These are phyloP conservation scores for Daboia siamensis DNA, from an alignment of 2,113 vertebrate genomes.

Conservation along the genomic window DNA sequence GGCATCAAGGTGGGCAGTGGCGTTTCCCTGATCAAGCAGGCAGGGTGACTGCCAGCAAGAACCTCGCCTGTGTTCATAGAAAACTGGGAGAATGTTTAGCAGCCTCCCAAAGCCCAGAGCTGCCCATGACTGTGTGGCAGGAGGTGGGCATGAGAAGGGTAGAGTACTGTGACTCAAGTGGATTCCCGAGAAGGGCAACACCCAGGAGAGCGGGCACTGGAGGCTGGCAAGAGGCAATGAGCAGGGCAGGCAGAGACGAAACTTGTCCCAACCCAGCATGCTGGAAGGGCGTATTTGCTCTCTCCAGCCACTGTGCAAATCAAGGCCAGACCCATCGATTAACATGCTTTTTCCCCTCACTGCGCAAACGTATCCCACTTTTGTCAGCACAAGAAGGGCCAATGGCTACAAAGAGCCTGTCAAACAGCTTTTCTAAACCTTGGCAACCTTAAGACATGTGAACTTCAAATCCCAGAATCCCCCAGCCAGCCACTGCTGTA, in stretches of 20 bases:
- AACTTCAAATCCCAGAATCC: not conserved
- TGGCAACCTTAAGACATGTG: not conserved
- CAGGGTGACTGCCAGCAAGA: not conserved
- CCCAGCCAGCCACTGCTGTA: no score
- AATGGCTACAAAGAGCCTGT: not conserved
- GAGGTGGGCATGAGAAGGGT: not conserved
- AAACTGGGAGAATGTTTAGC: not conserved
- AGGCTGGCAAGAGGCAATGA: not conserved
- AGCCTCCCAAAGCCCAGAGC: not conserved
- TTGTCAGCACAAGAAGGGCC: no score
- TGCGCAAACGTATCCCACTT: no score
- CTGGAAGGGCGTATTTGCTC: not conserved
- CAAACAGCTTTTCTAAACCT: not conserved
- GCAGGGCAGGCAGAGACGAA: not conserved
- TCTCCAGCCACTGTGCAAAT: not conserved
- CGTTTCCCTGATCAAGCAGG: not conserved
- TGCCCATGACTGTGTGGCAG: not conserved
- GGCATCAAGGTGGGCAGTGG: not conserved
- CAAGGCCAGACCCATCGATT: not conserved
- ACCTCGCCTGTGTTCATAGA: not conserved
- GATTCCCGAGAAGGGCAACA: no score
- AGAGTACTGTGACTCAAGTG: not conserved
- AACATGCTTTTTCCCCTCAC: not conserved
- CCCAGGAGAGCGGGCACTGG: not conserved
- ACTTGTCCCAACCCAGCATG: not conserved